Evolutionary conservation across 2,888 invertebrate species (phyloP).

Genomic region (Idaea dimidiata): DNA sequence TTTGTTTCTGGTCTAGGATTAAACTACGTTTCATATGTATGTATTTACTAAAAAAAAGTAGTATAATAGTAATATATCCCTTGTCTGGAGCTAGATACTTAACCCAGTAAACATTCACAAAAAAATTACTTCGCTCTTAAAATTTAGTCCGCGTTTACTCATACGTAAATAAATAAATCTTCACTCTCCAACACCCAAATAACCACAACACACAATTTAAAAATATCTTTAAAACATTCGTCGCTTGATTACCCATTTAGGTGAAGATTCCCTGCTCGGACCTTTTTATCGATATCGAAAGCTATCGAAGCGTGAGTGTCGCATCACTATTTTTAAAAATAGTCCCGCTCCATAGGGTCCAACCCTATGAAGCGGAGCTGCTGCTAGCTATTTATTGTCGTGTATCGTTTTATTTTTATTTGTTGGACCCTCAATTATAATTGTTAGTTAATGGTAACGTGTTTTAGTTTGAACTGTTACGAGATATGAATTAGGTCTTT

Average conservation of each 20-base stretch:
- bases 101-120: too few species aligned
- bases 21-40: too few species aligned
- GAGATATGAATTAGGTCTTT: neutral
- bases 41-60: too few species aligned
- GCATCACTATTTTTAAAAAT: conserved; percentile 47
- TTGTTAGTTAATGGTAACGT: conserved; percentile 63
- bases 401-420: conserved; percentile 70
- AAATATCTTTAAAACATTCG: conserved; percentile 8
- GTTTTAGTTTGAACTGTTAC: conserved; percentile 9
- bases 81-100: too few species aligned
- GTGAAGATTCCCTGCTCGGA: conserved; percentile 31
- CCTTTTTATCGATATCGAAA: conserved; percentile 44
- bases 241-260: conserved; percentile 26
- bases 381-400: conserved; percentile 62
- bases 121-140: too few species aligned
- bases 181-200: neutral
- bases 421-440: conserved; percentile 62
- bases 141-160: too few species aligned
- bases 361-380: conserved; percentile 48
- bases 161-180: conserved; percentile 9
- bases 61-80: too few species aligned
- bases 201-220: conserved; percentile 9
- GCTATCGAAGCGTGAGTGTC: conserved; percentile 18
- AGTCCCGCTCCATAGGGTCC: too few species aligned
- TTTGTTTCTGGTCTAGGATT: too few species aligned